These are phyloP conservation scores for Xylota sylvarum DNA, from an alignment of 2,888 invertebrate genomes.

Conservation along the genomic window DNA sequence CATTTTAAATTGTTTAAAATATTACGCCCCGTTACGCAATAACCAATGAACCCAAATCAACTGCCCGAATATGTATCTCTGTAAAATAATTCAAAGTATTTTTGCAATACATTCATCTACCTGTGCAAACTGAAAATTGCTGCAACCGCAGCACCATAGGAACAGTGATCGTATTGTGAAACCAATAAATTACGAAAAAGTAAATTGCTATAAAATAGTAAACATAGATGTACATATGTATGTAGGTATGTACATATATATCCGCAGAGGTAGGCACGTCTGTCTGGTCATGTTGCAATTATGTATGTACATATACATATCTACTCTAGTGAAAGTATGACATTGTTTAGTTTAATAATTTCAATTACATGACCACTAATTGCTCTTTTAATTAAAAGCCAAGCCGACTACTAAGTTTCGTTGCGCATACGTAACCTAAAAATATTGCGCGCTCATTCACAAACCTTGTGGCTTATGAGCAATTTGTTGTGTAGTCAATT, in stretches of 20 bases:
- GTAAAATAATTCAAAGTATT: conserved; percentile 12
- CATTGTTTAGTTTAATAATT: conserved; percentile 15
- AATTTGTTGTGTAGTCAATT: neutral
- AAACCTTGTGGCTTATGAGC: neutral
- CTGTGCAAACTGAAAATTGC: conserved; percentile 19
- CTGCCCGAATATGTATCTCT: neutral
- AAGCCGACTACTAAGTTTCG: neutral
- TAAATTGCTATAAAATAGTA: conserved; percentile 28
- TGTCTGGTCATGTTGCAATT: conserved; percentile 1
- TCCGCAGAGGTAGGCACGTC: neutral
- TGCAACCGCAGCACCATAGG: conserved; percentile 26
- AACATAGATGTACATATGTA: neutral
- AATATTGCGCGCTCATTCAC: neutral
- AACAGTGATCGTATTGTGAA: conserved; percentile 24
- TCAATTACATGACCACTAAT: conserved; percentile 19
- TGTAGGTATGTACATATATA: conserved; percentile 2
- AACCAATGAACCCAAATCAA: neutral
- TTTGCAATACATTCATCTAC: conserved; percentile 19
- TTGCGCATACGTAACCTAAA: neutral
- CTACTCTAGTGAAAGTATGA: conserved; percentile 5
- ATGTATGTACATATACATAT: no score
- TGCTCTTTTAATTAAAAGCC: conserved; percentile 1
- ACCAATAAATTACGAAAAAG: conserved; percentile 26
- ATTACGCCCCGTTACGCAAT: neutral
- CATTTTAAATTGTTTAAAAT: neutral